Base-by-base conservation (phyloP, 2,888 invertebrate genomes). In the Drosophila mimica region DNA sequence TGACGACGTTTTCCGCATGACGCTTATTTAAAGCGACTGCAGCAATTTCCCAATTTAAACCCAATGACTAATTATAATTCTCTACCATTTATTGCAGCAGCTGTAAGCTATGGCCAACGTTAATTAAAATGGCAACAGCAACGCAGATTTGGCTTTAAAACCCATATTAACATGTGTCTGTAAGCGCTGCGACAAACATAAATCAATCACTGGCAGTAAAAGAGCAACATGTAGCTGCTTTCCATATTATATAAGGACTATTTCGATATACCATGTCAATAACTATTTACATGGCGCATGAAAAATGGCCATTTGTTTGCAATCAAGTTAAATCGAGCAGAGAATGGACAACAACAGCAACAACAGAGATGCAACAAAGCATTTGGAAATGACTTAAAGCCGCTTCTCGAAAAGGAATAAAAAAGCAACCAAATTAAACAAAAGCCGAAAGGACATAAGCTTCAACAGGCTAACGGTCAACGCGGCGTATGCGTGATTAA, bases 401-500 rank as follows among this genome's bases (percentile, higher is more conserved):
- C 64, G 89, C 84, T 87, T 84, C 89, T 51, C 68, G 48, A 49
- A 38, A 59, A 65, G 20, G 15, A 34, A 9, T 3, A 34, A 53
- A 34, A 57, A 62, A 49, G 38, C 68, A 68, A 70, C 6, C 6
- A 52, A 63, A 73, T 62, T 63, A 78, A 65, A 57, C 48, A 69
- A 74, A 65, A 76, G 59, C 77, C 43, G 34, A 69, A 64, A 38
- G 65, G 61, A 63, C 71, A 80, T 64, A 40, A 80, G 76, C 51
- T 69, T 46, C 36, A 68, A 34, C 59, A 31, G 40, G 52, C 54
- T 59, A 53, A 9, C 72, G 61, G 31, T 30, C 72, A 59, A 70
- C 76, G 38, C 67, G 62, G 73, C 83, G 88, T 76, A 79, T 89
- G 83, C 86, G 75, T 89, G 82, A 89, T 89, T 88, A 89, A 84